Conservation (phyloP, 2,797 vertebrate species). For the Parauchenoglanis punctatus region DNA sequence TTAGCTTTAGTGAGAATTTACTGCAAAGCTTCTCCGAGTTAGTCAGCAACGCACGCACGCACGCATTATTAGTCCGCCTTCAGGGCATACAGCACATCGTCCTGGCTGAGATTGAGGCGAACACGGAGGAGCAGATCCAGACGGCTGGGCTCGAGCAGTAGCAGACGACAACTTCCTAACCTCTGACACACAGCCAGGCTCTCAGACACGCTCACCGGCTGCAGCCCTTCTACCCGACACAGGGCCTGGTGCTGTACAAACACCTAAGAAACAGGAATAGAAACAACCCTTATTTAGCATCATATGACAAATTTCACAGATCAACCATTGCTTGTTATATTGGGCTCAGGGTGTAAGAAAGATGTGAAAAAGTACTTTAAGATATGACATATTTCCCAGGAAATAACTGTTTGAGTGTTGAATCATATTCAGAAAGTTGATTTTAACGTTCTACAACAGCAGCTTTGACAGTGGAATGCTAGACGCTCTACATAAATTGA, state of each 20-base stretch:
- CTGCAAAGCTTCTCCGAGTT: not conserved
- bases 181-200: conserved; percentile 81
- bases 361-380: not conserved
- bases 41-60: not conserved
- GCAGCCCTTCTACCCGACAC: conserved; percentile 88
- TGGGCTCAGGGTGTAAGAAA: not conserved
- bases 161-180: conserved; percentile 84
- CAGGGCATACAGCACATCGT: conserved; percentile 87
- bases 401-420: not conserved
- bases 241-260: conserved; percentile 86
- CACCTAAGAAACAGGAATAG: conserved; percentile 69
- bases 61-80: conserved; percentile 73
- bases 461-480: not conserved
- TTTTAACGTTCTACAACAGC: too few species aligned
- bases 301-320: not conserved
- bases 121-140: conserved; percentile 85
- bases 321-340: not conserved
- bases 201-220: conserved; percentile 81
- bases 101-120: conserved; percentile 90
- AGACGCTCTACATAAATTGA: too few species aligned
- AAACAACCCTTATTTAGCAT: not conserved
- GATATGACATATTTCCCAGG: not conserved
- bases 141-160: conserved; percentile 85
- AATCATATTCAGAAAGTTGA: not conserved
- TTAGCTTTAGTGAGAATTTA: not conserved